Evolutionary conservation across 2,113 vertebrate genomes (phyloP), one percentile per base, ranked within the genome.

Genomic region (Lepus europaeus): DNA sequence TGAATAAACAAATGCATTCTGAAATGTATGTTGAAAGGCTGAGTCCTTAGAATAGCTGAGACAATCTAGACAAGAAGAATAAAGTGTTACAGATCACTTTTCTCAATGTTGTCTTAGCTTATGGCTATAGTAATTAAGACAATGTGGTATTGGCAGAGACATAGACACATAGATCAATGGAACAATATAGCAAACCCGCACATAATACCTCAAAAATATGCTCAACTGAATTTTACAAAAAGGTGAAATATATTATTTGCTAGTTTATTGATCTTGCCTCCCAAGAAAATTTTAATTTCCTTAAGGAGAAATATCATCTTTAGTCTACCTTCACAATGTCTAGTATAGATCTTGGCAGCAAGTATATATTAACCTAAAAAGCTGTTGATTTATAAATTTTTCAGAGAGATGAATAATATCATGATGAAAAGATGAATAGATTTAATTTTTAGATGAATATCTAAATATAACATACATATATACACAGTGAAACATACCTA

Each of bases 201-300:
- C 12, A 23, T 72, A 92, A n/a, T 66, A 31, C 33, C 49, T 19
- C 13, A 51, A 59, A 89, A 64, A 77, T 49, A 33, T 84, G 33
- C 25, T 81, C 59, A 59, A 69, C 53, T 80, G 39, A 80, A 56
- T 93, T 90, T 73, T 53, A 83, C 27, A 93, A 84, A 93, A 84
- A 74, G 23, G 36, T 64, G 16, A 39, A 83, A 95, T 63, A 2
- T 77, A 45, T 76, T 56, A 61, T 61, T 83, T 90, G 56, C 51
- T 93, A 29, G 72, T 81, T 94, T 92, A 73, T 73, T 89, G 63
- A 78, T 82, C 76, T 89, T 94, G 76, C 3, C 22, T 79, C 27
- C 27, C 23, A n/a, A 3, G 10, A 95, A 78, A 64, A 77, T 72
- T 93, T 91, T 90, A 84, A 73, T 88, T 84, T 91, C 33, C 36